Conservation (phyloP, 2,113 vertebrate genomes). For the Hystrix brachyura region DNA sequence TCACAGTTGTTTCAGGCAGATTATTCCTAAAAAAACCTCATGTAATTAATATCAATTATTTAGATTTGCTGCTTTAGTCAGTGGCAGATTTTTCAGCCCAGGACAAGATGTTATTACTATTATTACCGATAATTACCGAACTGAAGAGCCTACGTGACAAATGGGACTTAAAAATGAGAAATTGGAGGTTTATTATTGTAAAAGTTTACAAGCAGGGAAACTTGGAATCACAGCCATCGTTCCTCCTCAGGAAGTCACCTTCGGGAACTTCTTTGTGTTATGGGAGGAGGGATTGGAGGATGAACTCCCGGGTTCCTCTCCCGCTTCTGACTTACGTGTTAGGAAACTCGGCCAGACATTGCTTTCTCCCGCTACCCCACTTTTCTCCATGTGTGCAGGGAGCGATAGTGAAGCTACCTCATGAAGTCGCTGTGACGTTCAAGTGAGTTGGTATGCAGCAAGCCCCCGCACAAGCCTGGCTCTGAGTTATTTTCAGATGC, state of each 20-base stretch:
- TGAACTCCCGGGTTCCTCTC: not conserved
- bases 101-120: constrained; percentile 80
- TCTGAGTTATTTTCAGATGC: not conserved
- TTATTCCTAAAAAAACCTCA: constrained; percentile 84
- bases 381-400: not conserved
- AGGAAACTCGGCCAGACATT: rapidly evolving
- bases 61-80: constrained; percentile 84
- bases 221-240: not conserved
- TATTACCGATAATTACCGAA: constrained; percentile 80
- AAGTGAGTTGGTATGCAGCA: not conserved
- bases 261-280: not conserved
- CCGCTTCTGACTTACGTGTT: rapidly evolving
- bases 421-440: not conserved
- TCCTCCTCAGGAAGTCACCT: not conserved
- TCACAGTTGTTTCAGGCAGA: constrained; percentile 81
- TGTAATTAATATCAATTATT: constrained; percentile 88
- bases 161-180: constrained; percentile 73
- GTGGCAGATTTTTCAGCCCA: constrained; percentile 81
- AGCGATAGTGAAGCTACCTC: not conserved
- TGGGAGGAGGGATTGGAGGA: rapidly evolving
- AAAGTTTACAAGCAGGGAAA: constrained; percentile 73
- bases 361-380: not conserved
- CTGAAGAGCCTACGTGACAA: constrained; percentile 64
- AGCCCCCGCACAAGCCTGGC: not conserved
- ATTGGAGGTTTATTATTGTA: constrained; percentile 71